These are phyloP conservation scores for Embidobia sp. DNA, from an alignment of 2,888 invertebrate genomes.

Conservation along the genomic window DNA sequence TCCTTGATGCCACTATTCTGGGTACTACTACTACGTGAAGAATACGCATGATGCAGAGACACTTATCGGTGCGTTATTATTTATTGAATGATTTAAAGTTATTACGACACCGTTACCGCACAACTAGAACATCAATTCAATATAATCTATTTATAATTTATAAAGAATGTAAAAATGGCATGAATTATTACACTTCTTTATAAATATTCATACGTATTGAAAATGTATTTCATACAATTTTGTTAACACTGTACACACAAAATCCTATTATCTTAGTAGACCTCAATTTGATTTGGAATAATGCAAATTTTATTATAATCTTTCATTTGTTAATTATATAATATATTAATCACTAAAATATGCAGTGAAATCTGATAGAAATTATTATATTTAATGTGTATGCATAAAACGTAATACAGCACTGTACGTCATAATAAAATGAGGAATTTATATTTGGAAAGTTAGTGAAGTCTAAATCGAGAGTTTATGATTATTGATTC, in stretches of 20 bases:
- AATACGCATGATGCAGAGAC: slow-evolving; percentile 51
- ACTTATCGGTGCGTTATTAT: slow-evolving; percentile 53
- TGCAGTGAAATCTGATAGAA: too few species aligned
- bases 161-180: slow-evolving; percentile 27
- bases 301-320: background rate
- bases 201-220: too few species aligned
- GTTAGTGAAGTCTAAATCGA: too few species aligned
- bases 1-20: slow-evolving; percentile 61
- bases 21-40: slow-evolving; percentile 56
- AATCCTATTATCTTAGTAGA: background rate
- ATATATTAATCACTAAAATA: too few species aligned
- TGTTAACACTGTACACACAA: slow-evolving; percentile 13
- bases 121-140: slow-evolving; percentile 30
- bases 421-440: too few species aligned
- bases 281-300: background rate
- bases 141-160: slow-evolving; percentile 6
- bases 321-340: too few species aligned
- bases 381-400: too few species aligned
- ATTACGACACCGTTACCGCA: slow-evolving; percentile 37
- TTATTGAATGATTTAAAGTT: slow-evolving; percentile 20
- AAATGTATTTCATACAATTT: too few species aligned
- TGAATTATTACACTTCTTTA: slow-evolving; percentile 32
- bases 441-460: too few species aligned
- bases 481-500: too few species aligned
- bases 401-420: too few species aligned